Conservation (phyloP, 2,888 invertebrate genomes). For the Thereva unica region DNA sequence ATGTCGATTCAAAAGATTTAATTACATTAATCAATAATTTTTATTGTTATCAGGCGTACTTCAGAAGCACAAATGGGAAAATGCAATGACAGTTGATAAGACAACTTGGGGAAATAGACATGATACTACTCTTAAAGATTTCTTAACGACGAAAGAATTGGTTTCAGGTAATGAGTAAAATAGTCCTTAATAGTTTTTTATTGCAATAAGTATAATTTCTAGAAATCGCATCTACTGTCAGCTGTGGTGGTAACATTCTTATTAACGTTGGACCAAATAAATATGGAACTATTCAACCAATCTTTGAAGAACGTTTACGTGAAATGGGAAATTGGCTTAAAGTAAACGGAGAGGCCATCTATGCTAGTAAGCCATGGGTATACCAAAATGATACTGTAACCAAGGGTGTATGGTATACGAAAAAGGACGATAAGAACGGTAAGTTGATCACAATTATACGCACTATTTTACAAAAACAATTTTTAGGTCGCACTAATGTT, state of each 20-base stretch:
- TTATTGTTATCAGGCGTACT: slow-evolving; percentile 60
- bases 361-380: slow-evolving; percentile 75
- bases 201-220: slow-evolving; percentile 59
- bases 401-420: slow-evolving; percentile 75
- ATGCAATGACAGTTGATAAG: slow-evolving; percentile 88
- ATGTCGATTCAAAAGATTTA: not conserved
- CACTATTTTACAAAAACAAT: slow-evolving; percentile 1
- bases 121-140: slow-evolving; percentile 71
- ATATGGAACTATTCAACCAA: slow-evolving; percentile 82
- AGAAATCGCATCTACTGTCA: slow-evolving; percentile 76
- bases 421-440: slow-evolving; percentile 48
- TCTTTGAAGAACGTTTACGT: slow-evolving; percentile 82
- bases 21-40: too few species aligned
- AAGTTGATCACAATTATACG: slow-evolving; percentile 34
- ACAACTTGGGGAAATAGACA: slow-evolving; percentile 85
- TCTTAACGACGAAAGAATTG: slow-evolving; percentile 69
- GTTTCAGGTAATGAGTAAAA: slow-evolving; percentile 54
- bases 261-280: slow-evolving; percentile 86
- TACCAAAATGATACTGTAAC: slow-evolving; percentile 80
- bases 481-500: slow-evolving; percentile 52
- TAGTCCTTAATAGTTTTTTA: not conserved
- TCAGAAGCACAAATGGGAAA: slow-evolving; percentile 89
- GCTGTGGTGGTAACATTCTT: slow-evolving; percentile 74
- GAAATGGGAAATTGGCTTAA: slow-evolving; percentile 80
- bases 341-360: slow-evolving; percentile 88